phyloP scores from a whole-genome alignment of 2,113 vertebrate species.

The Sebastes schlegelii region DNA sequence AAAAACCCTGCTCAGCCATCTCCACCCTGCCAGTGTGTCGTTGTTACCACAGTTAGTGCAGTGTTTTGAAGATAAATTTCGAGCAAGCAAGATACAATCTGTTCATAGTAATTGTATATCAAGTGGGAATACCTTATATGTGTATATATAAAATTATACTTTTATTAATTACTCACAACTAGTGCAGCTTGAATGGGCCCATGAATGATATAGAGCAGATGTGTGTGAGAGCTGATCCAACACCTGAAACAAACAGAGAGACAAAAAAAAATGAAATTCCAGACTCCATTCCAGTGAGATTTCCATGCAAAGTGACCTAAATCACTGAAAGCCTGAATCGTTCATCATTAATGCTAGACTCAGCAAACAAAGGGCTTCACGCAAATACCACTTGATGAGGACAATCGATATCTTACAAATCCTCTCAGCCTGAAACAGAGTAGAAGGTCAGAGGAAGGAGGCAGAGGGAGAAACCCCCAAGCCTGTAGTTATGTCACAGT shows the following conservation, averaged over 20 bases:
- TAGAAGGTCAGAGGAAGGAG: background rate
- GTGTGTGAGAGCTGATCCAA: constrained; percentile 91
- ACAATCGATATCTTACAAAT: constrained; percentile 24
- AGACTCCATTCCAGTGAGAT: background rate
- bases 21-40: too few species aligned
- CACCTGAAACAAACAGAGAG: constrained; percentile 84
- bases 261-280: background rate
- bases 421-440: constrained; percentile 1
- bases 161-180: constrained; percentile 82
- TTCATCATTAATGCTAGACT: background rate
- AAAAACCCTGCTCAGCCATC: too few species aligned
- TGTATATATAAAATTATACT: background rate
- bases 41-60: too few species aligned
- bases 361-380: background rate
- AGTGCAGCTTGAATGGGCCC: constrained; percentile 93
- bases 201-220: constrained; percentile 93
- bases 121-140: background rate
- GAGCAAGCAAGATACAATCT: background rate
- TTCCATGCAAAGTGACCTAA: background rate
- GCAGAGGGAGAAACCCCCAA: background rate
- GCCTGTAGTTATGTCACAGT: background rate
- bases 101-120: background rate
- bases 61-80: background rate
- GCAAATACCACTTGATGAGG: constrained; percentile 3
- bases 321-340: background rate